These are phyloP conservation scores for Elymnias hypermnestra DNA, from an alignment of 1,140 invertebrate genomes.

Conservation along the genomic window DNA sequence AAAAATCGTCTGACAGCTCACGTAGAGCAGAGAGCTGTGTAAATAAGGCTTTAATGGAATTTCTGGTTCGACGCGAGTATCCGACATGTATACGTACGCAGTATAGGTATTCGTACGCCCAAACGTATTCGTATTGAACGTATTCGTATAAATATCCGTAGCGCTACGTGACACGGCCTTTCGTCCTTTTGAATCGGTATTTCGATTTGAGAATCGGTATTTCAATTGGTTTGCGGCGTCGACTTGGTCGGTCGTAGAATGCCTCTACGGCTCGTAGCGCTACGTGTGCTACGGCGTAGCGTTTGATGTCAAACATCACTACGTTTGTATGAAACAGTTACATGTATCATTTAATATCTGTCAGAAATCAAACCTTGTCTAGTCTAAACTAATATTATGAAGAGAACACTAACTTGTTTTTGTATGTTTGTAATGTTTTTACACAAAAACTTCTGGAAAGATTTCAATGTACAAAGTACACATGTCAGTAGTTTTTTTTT, in stretches of 20 bases:
- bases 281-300: conserved; percentile 2
- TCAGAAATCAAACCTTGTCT: no score
- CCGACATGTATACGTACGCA: conserved; percentile 22
- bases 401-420: no score
- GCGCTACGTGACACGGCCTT: conserved; percentile 29
- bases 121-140: conserved; percentile 12
- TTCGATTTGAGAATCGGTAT: conserved; percentile 45
- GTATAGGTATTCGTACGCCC: not conserved
- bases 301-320: not conserved
- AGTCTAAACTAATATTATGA: no score
- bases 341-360: no score
- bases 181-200: conserved; percentile 41
- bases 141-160: conserved; percentile 28
- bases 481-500: no score
- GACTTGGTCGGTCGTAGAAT: conserved; percentile 23
- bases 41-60: conserved; percentile 66
- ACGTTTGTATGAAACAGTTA: not conserved
- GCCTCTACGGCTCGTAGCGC: conserved; percentile 11
- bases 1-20: conserved; percentile 40
- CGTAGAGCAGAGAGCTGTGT: conserved; percentile 48
- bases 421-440: no score
- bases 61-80: conserved; percentile 41
- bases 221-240: conserved; percentile 46
- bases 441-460: no score
- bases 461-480: no score